phyloP scores from a whole-genome alignment of 2,888 invertebrate genomes.

The Clitarchus hookeri region DNA sequence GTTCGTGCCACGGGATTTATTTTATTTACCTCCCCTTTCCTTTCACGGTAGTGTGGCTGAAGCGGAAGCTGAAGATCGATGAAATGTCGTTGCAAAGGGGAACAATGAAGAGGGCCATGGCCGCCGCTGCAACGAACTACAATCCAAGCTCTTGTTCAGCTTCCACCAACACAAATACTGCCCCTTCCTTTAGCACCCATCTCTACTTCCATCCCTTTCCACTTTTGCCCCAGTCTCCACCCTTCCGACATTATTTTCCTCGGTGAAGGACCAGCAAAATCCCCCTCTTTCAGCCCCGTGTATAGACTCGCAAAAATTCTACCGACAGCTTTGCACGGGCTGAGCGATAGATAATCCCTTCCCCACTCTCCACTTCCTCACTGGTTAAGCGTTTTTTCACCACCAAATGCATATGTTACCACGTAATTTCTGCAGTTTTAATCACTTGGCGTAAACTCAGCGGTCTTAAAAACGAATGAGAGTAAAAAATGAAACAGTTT shows the following conservation, averaged over 20 bases:
- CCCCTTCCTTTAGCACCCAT: not conserved
- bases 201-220: too few species aligned
- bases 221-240: not conserved
- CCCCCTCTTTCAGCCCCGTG: not conserved
- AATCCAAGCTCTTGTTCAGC: not conserved
- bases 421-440: too few species aligned
- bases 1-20: not conserved
- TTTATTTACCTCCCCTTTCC: not conserved
- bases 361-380: too few species aligned
- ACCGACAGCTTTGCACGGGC: too few species aligned
- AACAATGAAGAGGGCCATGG: not conserved
- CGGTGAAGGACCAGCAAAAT: not conserved
- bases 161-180: not conserved
- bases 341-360: too few species aligned
- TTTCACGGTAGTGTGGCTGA: not conserved
- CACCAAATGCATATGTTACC: too few species aligned
- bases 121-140: not conserved
- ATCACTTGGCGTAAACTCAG: too few species aligned
- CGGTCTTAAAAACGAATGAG: too few species aligned
- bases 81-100: not conserved
- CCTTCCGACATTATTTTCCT: not conserved
- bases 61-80: conserved; percentile 4
- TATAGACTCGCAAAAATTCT: too few species aligned
- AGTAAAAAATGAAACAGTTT: too few species aligned
- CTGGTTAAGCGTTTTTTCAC: too few species aligned